Base-by-base conservation (phyloP, 2,113 vertebrate species). In the Dendrocopos noguchii region DNA sequence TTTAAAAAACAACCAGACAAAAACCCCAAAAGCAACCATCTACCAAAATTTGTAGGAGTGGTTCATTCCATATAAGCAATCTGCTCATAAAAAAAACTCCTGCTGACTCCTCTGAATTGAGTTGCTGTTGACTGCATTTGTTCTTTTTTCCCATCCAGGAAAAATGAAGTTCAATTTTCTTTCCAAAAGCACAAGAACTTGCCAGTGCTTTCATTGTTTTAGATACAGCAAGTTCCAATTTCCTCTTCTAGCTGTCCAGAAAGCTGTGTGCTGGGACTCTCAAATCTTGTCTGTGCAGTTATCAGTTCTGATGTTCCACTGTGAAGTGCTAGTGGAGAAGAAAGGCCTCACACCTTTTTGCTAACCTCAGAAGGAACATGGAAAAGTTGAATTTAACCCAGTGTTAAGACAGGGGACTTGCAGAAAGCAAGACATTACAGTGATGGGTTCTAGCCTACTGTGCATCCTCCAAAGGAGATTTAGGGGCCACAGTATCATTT, bases 121-220 rank as follows among this genome's bases (percentile, higher is more conserved):
- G 20, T 17, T 88, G 52, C 55, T 79, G 10, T 88, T 91, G 74
- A 39, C 7, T 24, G 50, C 44, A 47, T 91, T 89, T 91, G 7
- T 85, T 82, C 72, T 87, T 29, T 71, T 14, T 93, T 87, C 42
- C 18, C 11, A 31, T 92, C 60, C 87, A 95, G 72, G 87, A 96
- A 95, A 95, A 95, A 59, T 11, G 2, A 39, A 22, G 57, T 90
- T 59, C 81, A 70, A 47, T 57, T 88, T 91, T 91, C 44, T 52
- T 91, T 91, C 84, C 71, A 36, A 83, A 75, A 59, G 19, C 56
- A 28, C n/a, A 88, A 80, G 15, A 24, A 66, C 12, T 56, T 36
- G 25, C 60, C 52, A 79, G 16, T 34, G 6, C 22, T 56, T 60
- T 3, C 33, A 4, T 46, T 33, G 28, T 13, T 39, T 76, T 64